Base-by-base conservation (phyloP, 2,888 invertebrate species). In the Drosophila mayaguana region DNA sequence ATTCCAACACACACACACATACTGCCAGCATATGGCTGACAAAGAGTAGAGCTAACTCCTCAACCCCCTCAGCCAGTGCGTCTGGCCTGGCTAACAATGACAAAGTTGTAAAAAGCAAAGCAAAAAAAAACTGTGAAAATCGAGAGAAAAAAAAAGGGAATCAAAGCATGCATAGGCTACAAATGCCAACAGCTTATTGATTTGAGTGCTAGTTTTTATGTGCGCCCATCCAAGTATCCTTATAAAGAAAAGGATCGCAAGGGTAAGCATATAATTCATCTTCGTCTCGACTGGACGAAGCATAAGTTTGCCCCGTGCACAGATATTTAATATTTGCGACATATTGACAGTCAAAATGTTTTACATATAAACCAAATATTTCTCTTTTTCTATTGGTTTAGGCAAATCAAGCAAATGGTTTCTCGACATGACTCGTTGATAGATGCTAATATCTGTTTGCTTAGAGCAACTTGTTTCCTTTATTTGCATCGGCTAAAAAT, bases 11-110 rank as follows among this genome's bases (percentile, higher is more conserved):
- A 40, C 38, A 60, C n/a, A 53, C 70, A 12, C 34, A 36, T 68
- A 16, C 25, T 32, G 63, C 51, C 82, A 71, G 63, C 83, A 83
- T 82, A 84, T 83, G 73, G 71, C 67, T 45, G 70, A 72, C 79
- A 77, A 72, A 68, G 61, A 78, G 32, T 48, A 62, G 59, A 68
- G 61, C 57, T 53, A 68, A 64, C 40, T 16, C 59, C 20, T n/a
- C 38, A 12, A 22, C 34, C 50, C 34, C 40, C 42, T 32, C n/a
- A 32, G n/a, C n/a, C n/a, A n/a, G 28, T 8, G 7, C 28, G 28
- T 51, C 51, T 8, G 20, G 20, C 6, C 18, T 12, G 51, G n/a
- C 28, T 56, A 67, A 46, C 68, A 70, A 51, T 63, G 43, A 46
- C 56, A 66, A 56, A 63, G 61, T 57, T 73, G 50, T 73, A 73